Conservation (phyloP, 2,888 invertebrate species). For the Acanthosepion pharaonis region DNA sequence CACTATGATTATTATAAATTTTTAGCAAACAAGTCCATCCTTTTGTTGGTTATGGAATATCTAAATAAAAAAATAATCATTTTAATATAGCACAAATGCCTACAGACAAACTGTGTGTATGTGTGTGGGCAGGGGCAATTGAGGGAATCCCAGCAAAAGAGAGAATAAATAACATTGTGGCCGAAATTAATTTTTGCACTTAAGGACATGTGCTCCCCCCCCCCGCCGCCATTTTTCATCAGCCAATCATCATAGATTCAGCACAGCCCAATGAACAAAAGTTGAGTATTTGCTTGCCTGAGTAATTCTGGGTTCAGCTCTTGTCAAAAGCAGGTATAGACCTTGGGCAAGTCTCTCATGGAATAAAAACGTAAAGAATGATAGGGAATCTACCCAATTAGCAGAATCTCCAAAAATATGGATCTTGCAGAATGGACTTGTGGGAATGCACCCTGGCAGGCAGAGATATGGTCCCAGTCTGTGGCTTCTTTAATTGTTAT, state of each 20-base stretch:
- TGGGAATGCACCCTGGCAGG: constrained; percentile 17
- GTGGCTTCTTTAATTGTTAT: constrained; percentile 22
- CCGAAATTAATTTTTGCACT: neutral
- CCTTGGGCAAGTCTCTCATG: neutral
- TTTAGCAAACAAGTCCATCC: neutral
- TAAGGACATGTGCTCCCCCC: neutral
- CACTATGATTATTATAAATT: neutral
- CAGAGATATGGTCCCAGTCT: neutral
- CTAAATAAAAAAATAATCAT: neutral
- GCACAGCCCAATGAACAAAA: neutral
- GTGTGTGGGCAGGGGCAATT: neutral
- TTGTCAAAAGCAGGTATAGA: neutral
- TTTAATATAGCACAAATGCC: neutral
- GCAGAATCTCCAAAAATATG: constrained; percentile 9
- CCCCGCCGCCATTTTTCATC: neutral
- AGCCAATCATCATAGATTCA: neutral
- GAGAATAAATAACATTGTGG: neutral
- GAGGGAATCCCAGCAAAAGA: neutral
- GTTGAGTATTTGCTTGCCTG: neutral
- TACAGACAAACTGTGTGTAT: neutral
- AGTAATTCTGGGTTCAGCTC: neutral
- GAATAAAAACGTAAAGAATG: neutral
- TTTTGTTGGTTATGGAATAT: neutral
- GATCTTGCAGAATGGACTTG: neutral
- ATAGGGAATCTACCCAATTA: neutral